phyloP scores from a whole-genome alignment of 2,113 vertebrate species.

The Calidris pugnax region DNA sequence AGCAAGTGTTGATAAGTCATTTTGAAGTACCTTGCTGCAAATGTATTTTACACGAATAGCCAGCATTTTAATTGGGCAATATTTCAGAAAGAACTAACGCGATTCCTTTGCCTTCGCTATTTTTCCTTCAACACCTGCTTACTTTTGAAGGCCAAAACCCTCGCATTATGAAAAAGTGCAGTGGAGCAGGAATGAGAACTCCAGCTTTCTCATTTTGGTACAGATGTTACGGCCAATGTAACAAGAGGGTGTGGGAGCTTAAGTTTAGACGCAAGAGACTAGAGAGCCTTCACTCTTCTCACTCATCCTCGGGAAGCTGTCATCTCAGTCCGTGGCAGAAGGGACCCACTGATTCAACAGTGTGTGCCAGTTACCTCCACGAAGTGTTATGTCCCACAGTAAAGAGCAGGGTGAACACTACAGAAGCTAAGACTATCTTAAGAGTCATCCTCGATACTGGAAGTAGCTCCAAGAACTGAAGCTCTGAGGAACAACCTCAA shows the following conservation, averaged over 20 bases:
- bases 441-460: background rate
- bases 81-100: background rate
- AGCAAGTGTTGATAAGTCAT: constrained; percentile 9
- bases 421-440: background rate
- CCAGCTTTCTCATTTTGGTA: background rate
- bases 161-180: background rate
- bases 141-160: background rate
- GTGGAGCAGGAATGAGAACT: background rate
- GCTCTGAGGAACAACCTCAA: background rate
- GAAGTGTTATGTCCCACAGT: background rate
- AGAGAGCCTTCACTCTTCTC: background rate
- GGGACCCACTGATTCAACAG: background rate
- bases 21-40: constrained; percentile 11
- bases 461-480: background rate
- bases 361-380: background rate
- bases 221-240: background rate
- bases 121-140: constrained; percentile 18
- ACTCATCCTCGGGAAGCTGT: background rate
- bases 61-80: constrained; percentile 15
- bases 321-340: background rate
- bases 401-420: background rate
- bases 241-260: background rate
- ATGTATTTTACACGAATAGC: background rate
- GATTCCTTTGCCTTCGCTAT: background rate
- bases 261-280: background rate